phyloP scores from a whole-genome alignment of 1,140 invertebrate genomes.

The Paramacrobiotus metropolitanus region DNA sequence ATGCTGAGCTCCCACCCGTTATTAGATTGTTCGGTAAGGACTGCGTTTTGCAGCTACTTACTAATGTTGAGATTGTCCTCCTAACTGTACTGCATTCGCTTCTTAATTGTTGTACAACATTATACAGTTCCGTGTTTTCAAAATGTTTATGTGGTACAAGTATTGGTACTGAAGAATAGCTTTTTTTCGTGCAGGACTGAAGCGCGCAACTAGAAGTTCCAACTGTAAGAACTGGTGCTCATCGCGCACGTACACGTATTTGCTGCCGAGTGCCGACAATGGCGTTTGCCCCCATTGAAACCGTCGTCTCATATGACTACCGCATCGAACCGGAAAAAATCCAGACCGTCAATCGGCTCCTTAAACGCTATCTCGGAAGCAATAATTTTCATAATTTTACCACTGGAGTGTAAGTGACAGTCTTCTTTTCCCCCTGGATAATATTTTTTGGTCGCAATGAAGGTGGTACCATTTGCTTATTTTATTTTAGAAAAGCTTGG shows the following conservation, averaged over 20 bases:
- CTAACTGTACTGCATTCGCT: conserved; percentile 5
- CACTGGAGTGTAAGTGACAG: conserved; percentile 48
- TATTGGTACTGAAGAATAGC: too few species aligned
- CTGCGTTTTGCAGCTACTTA: too few species aligned
- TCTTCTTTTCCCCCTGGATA: too few species aligned
- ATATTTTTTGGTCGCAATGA: too few species aligned
- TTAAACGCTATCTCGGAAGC: conserved; percentile 57
- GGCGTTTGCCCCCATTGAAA: conserved; percentile 44
- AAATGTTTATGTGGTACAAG: conserved; percentile 8
- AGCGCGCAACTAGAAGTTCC: conserved; percentile 68
- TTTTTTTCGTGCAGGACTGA: conserved; percentile 28
- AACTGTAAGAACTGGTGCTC: conserved; percentile 75
- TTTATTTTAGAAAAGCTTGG: conserved; percentile 39
- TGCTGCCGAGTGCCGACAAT: conserved; percentile 72
- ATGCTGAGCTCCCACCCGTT: conserved; percentile 51
- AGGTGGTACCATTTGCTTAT: neutral
- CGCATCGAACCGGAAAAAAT: conserved; percentile 36
- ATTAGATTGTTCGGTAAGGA: conserved; percentile 45
- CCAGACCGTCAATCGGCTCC: conserved; percentile 38
- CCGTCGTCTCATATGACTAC: conserved; percentile 33
- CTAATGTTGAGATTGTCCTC: too few species aligned
- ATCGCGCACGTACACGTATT: conserved; percentile 74
- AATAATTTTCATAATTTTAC: conserved; percentile 97
- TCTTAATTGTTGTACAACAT: neutral
- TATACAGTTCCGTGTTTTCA: neutral